phyloP scores from a whole-genome alignment of 1,140 invertebrate species.

The Drosophila gunungcola region DNA sequence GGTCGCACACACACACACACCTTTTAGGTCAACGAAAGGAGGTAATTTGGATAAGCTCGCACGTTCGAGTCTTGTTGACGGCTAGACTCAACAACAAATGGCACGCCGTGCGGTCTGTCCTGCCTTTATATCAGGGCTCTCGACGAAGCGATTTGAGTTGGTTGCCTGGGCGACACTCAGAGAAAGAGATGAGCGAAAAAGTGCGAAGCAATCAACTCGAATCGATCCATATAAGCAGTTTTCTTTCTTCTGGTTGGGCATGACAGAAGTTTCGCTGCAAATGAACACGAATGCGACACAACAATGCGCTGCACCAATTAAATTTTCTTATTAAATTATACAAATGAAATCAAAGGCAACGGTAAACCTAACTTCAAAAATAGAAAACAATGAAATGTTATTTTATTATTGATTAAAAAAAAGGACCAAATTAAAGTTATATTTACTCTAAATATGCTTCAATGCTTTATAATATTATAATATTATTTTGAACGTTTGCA shows the following conservation, averaged over 20 bases:
- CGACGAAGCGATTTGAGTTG: constrained; percentile 22
- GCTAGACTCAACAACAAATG: constrained; percentile 84
- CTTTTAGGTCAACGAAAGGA: constrained; percentile 78
- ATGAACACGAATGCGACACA: constrained; percentile 20
- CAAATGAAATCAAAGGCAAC: neutral
- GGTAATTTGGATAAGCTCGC: constrained; percentile 66
- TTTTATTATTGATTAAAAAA: no score
- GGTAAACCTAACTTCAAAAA: no score
- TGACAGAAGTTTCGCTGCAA: constrained; percentile 5
- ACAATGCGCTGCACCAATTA: constrained; percentile 10
- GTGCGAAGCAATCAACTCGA: constrained; percentile 49
- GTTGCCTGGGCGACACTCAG: constrained; percentile 34
- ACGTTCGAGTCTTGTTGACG: constrained; percentile 79
- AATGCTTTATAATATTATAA: no score
- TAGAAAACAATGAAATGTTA: no score
- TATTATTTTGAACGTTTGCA: no score
- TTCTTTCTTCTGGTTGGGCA: constrained; percentile 41
- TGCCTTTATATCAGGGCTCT: constrained; percentile 77
- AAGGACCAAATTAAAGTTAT: no score
- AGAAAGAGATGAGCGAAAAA: constrained; percentile 33
- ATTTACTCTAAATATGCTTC: no score
- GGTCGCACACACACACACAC: constrained; percentile 55
- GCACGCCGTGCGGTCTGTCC: constrained; percentile 55
- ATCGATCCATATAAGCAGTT: constrained; percentile 81
- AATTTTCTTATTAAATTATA: no score